Conservation (phyloP, 2,113 vertebrate genomes). For the Mohoua ochrocephala region DNA sequence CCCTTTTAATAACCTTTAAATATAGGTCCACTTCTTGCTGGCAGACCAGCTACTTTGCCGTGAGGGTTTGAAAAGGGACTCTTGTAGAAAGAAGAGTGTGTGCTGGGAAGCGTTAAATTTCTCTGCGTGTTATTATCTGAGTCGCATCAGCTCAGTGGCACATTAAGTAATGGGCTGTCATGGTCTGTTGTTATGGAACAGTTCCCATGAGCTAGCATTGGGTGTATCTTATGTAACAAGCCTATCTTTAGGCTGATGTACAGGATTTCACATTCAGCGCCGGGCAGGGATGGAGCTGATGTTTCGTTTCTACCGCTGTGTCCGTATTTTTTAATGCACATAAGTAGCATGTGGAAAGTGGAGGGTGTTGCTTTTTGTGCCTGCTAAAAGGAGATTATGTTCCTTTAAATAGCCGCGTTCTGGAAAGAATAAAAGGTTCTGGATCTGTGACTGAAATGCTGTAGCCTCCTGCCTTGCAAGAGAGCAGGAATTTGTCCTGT, state of each 20-base stretch:
- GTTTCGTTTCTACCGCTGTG: fast-evolving
- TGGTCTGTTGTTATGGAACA: slow-evolving; percentile 16
- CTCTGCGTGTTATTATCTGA: not conserved
- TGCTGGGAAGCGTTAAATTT: not conserved
- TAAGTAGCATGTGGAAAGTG: not conserved
- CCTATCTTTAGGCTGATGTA: not conserved
- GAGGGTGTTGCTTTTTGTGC: not conserved
- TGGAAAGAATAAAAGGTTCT: not conserved
- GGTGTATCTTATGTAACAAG: not conserved
- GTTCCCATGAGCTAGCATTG: not conserved
- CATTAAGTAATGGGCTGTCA: slow-evolving; percentile 10
- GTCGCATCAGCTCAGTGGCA: not conserved
- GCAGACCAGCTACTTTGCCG: not conserved
- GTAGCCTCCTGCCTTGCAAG: not conserved
- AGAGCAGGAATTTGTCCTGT: not conserved
- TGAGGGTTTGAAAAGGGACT: not conserved
- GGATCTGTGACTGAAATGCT: not conserved
- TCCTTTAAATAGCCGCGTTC: not conserved
- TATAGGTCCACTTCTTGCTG: not conserved
- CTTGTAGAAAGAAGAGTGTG: not conserved
- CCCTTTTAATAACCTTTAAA: slow-evolving; percentile 39
- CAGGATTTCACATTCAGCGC: not conserved
- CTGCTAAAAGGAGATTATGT: not conserved
- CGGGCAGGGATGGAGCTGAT: not conserved
- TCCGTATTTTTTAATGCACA: not conserved